These are phyloP conservation scores for Drosophila grimshawi DNA, from an alignment of 1,140 invertebrate genomes.

Conservation along the genomic window DNA sequence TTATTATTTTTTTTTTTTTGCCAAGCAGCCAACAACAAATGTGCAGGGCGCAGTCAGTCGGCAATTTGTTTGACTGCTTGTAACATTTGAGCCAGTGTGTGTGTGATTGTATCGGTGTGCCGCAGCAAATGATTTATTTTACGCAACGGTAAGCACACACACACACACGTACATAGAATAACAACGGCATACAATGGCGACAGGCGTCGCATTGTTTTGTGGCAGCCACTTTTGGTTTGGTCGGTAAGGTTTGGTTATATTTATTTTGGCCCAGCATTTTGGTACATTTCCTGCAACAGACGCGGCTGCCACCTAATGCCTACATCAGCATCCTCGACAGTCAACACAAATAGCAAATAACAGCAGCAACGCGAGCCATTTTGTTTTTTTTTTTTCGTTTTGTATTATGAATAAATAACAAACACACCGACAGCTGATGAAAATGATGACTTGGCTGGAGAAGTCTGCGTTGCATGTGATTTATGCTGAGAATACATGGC, in stretches of 20 bases:
- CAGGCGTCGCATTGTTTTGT: conserved; percentile 70
- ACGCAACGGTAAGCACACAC: conserved; percentile 70
- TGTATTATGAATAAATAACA: conserved; percentile 72
- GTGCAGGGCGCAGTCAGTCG: conserved; percentile 39
- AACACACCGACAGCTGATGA: conserved; percentile 41
- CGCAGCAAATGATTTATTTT: conserved; percentile 80
- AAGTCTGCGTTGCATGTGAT: conserved; percentile 57
- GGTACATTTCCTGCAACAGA: conserved; percentile 60
- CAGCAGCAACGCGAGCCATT: conserved; percentile 18
- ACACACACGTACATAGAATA: conserved; percentile 62
- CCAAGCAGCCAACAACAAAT: conserved; percentile 4
- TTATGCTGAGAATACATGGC: conserved; percentile 71
- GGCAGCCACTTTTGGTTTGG: conserved; percentile 56
- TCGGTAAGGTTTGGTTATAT: conserved; percentile 57
- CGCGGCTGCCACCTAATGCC: conserved; percentile 38
- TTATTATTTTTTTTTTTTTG: conserved; percentile 29
- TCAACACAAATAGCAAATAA: neutral
- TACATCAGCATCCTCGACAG: conserved; percentile 43
- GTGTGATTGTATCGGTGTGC: conserved; percentile 41
- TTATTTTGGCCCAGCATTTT: conserved; percentile 67
- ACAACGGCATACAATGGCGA: conserved; percentile 50
- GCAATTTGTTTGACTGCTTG: conserved; percentile 55
- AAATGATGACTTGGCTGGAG: conserved; percentile 28
- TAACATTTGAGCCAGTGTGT: conserved; percentile 26
- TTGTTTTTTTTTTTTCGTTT: conserved; percentile 33